Conservation (phyloP, 1,140 invertebrate species). For the Yoshiicerus persimilis region DNA sequence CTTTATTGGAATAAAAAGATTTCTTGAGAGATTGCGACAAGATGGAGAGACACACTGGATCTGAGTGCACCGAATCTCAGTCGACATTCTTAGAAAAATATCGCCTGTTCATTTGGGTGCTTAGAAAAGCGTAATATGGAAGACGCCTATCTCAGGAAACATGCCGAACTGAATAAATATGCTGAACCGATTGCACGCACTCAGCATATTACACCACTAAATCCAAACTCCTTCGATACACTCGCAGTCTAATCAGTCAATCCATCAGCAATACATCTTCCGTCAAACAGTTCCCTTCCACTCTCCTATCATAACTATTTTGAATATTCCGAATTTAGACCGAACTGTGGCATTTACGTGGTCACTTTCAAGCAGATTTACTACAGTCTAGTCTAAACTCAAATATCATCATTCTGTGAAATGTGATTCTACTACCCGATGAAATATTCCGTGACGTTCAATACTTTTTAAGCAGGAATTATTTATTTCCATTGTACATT, state of each 20-base stretch:
- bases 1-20: slow-evolving; percentile 2
- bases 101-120: not conserved
- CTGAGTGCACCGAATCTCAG: not conserved
- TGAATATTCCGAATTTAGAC: too few species aligned
- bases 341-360: too few species aligned
- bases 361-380: too few species aligned
- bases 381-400: too few species aligned
- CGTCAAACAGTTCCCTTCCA: too few species aligned
- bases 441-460: too few species aligned
- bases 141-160: not conserved
- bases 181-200: not conserved
- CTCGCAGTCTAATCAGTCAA: not conserved
- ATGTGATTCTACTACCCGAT: too few species aligned
- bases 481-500: too few species aligned
- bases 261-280: too few species aligned
- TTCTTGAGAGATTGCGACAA: not conserved
- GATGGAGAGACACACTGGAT: not conserved
- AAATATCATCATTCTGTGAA: too few species aligned
- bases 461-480: too few species aligned
- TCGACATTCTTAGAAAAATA: not conserved
- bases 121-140: not conserved
- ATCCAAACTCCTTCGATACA: not conserved
- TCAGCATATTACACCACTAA: not conserved
- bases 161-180: not conserved
- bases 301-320: too few species aligned